Percentiles rank a stretch among this genome's conserved stretches.
Evolutionary conservation across 2,888 invertebrate genomes (phyloP).

Genomic region (Dolichopus griseipennis): DNA sequence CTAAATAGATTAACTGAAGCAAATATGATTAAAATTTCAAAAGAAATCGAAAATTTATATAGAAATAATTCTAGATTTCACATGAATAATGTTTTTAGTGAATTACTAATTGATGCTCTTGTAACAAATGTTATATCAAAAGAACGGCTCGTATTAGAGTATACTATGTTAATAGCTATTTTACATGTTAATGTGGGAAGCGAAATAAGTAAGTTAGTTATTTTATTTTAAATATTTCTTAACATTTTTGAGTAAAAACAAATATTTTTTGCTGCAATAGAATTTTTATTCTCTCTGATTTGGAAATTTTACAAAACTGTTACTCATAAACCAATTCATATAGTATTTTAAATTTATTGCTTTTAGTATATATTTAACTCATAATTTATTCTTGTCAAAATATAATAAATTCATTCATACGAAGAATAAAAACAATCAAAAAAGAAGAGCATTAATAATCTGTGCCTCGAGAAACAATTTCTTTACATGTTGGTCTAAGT

Average conservation of each 20-base stretch:
- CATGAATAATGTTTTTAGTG: conserved; percentile 66
- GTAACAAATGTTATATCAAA: conserved; percentile 55
- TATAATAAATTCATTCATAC: not conserved
- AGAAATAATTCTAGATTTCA: conserved; percentile 69
- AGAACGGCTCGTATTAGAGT: conserved; percentile 71
- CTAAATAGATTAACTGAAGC: conserved; percentile 79
- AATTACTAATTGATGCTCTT: conserved; percentile 61
- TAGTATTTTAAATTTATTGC: not conserved
- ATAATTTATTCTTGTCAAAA: no score
- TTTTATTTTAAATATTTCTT: not conserved
- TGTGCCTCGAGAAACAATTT: conserved; percentile 91
- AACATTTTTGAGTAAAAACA: not conserved
- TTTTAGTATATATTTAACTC: no score
- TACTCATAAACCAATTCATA: not conserved
- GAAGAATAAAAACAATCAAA: not conserved
- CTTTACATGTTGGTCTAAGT: conserved; percentile 95
- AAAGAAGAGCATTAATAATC: conserved; percentile 55
- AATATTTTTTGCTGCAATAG: not conserved
- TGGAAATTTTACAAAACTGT: not conserved
- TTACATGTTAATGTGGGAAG: conserved; percentile 84
- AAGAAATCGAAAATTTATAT: conserved; percentile 71
- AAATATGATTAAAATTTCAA: conserved; percentile 76
- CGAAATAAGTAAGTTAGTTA: conserved; percentile 55
- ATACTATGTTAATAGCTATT: conserved; percentile 71
- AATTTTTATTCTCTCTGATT: not conserved